Conservation (phyloP, 2,888 invertebrate genomes). For the Aphidius colemani region DNA sequence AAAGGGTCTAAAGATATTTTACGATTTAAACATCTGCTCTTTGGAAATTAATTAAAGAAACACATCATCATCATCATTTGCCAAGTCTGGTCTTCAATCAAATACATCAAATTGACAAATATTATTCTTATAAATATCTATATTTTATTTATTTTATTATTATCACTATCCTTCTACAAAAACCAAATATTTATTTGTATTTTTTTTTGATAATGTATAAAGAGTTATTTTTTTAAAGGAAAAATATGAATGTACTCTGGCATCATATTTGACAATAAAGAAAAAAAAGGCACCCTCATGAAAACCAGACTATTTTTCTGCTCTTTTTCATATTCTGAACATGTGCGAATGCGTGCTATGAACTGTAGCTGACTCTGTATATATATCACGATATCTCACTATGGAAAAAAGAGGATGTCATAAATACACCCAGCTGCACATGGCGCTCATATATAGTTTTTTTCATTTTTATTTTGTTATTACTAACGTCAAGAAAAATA, state of each 20-base stretch:
- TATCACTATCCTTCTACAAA: too few relatives aligned
- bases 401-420: slow-evolving; percentile 9
- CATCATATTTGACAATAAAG: slow-evolving; percentile 15
- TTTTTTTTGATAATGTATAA: too few relatives aligned
- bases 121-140: neutral
- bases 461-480: neutral
- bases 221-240: too few relatives aligned
- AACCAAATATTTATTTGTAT: too few relatives aligned
- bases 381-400: slow-evolving; percentile 11
- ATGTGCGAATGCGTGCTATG: slow-evolving; percentile 10
- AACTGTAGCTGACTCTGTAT: neutral
- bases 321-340: slow-evolving; percentile 6
- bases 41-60: slow-evolving; percentile 47
- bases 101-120: too few relatives aligned
- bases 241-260: too few relatives aligned
- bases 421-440: slow-evolving; percentile 12
- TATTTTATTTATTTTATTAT: too few relatives aligned
- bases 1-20: slow-evolving; percentile 37
- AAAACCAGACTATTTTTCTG: slow-evolving; percentile 1
- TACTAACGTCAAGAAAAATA: slow-evolving; percentile 3
- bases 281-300: neutral
- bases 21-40: slow-evolving; percentile 44
- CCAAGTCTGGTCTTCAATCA: slow-evolving; percentile 21
- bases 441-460: neutral
- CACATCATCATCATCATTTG: slow-evolving; percentile 16